Evolutionary conservation across 2,888 invertebrate genomes (phyloP), one percentile per base, ranked within the genome.

Genomic region (Plemyria rubiginata): DNA sequence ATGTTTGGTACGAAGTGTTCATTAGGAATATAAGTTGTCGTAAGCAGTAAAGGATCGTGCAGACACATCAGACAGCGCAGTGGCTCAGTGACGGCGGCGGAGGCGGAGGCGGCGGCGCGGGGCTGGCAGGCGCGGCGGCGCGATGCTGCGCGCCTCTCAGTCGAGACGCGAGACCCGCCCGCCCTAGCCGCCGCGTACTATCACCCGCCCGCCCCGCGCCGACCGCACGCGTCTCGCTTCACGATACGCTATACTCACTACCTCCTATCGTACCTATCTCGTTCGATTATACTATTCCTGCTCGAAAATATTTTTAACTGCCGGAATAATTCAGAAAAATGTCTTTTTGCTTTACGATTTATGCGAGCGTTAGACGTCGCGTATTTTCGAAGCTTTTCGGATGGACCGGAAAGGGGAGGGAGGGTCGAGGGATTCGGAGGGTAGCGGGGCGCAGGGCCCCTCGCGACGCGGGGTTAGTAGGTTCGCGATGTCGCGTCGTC

Each of bases 131-230:
- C 92, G 92, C 93, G 93, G 91, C 94, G 93, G 90, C 88, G 92
- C 94, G 94, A 94, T 94, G 94, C 94, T 92, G 93, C 89, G 92
- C 92, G 94, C 92, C 92, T 94, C 94, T 94, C 94, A 94, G 94
- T 94, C 94, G 94, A 94, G 94, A 90, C 91, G 92, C 91, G 91
- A 89, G 87, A 86, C 87, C 91, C 93, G 92, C 92, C 92, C 94
- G 93, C 92, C 93, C 92, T 91, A 87, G 89, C 93, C 91, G 92
- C 86, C 85, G 69, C 69, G 87, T 81, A 80, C 75, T 79, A 77
- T 79, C 82, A 80, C 86, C 87, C 88, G 86, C 88, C 88, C 87
- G 82, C 85, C 87, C 88, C 89, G 82, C 86, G 84, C 84, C 77
- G 80, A 81, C 83, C 74, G 72, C 82, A 79, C 86, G 82, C 84